These are phyloP conservation scores for Chrysopilus asiliformis DNA, from an alignment of 2,888 invertebrate genomes.

Conservation along the genomic window DNA sequence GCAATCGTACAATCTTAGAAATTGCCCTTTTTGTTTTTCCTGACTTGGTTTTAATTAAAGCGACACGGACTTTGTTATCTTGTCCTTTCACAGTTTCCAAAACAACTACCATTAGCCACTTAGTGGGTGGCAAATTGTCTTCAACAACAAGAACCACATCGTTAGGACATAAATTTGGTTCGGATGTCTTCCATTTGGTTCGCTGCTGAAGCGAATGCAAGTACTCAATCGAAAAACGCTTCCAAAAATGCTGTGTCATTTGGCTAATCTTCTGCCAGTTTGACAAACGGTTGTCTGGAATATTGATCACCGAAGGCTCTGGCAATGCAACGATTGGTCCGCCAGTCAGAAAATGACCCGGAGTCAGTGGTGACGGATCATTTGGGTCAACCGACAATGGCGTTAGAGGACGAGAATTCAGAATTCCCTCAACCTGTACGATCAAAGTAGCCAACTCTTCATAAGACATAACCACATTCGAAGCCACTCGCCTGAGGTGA, in stretches of 20 bases:
- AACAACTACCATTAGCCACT: not conserved
- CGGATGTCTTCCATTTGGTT: slow-evolving; percentile 1
- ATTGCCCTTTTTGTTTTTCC: not conserved
- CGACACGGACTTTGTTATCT: not conserved
- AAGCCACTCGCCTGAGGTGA: slow-evolving; percentile 18
- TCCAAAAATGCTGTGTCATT: slow-evolving; percentile 18
- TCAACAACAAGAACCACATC: not conserved
- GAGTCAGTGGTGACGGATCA: too few species aligned
- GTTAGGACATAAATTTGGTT: not conserved
- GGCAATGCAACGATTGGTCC: slow-evolving; percentile 9
- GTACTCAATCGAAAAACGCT: slow-evolving; percentile 18
- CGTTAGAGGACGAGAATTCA: slow-evolving; percentile 19
- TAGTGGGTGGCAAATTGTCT: not conserved
- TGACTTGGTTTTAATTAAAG: not conserved
- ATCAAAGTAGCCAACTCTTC: slow-evolving; percentile 19
- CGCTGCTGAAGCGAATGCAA: slow-evolving; percentile 16
- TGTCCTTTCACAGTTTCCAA: not conserved
- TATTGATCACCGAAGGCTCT: slow-evolving; percentile 16
- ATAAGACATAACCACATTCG: slow-evolving; percentile 14
- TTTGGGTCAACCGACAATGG: slow-evolving; percentile 9
- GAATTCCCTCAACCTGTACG: slow-evolving; percentile 2
- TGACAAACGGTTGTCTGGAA: slow-evolving; percentile 5
- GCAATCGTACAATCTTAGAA: not conserved
- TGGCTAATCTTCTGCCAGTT: slow-evolving; percentile 18
- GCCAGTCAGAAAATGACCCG: too few species aligned